Conservation (phyloP, 2,797 vertebrate species). For the Anabas testudineus region DNA sequence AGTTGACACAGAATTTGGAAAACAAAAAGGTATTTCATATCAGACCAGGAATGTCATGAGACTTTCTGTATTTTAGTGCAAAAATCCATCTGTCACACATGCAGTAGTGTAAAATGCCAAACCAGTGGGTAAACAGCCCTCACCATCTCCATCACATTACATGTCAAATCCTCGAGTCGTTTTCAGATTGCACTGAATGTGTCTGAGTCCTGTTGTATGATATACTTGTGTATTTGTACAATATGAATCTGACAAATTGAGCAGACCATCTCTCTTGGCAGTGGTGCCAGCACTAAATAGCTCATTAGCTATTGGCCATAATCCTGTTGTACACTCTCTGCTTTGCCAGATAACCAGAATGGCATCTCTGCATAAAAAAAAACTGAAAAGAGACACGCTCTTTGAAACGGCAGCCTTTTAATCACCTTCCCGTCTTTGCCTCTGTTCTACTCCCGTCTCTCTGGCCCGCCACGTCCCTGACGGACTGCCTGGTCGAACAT, state of each 20-base stretch:
- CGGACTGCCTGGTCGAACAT: conserved; percentile 26
- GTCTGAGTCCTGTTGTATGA: conserved; percentile 18
- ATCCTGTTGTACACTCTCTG: conserved; percentile 55
- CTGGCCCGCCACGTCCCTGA: conserved; percentile 18
- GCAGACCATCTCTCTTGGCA: conserved; percentile 40
- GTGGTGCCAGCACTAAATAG: conserved; percentile 50
- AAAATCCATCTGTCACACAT: not conserved
- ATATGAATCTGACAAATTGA: conserved; percentile 29
- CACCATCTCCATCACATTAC: not conserved
- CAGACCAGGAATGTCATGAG: not conserved
- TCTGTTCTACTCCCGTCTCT: conserved; percentile 26
- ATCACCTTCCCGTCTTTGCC: conserved; percentile 50
- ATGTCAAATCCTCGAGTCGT: not conserved
- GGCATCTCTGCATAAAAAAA: conserved; percentile 42
- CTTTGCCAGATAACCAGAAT: conserved; percentile 65
- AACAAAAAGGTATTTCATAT: not conserved
- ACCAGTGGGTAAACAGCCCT: too few species aligned
- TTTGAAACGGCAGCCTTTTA: conserved; percentile 56
- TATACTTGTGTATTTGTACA: conserved; percentile 19
- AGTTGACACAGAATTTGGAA: not conserved
- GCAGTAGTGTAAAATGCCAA: not conserved
- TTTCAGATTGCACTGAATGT: conserved; percentile 1
- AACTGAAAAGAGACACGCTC: conserved; percentile 10
- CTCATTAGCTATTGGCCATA: conserved; percentile 74
- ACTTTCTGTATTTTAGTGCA: not conserved